phyloP scores from a whole-genome alignment of 2,113 vertebrate genomes.

The Toxotes jaculatrix region DNA sequence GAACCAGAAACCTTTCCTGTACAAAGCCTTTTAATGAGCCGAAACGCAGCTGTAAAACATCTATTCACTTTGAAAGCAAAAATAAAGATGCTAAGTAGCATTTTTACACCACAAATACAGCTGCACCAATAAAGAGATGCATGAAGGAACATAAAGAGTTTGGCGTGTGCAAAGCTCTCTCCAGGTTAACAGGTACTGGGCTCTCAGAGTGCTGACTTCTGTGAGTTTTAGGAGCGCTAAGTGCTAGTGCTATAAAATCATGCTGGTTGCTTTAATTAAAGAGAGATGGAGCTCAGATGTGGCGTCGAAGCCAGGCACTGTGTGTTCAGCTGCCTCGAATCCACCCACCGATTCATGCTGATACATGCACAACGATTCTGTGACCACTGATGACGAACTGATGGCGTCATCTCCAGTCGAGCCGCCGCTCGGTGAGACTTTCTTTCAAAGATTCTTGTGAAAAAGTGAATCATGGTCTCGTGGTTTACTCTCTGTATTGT shows the following conservation, averaged over 20 bases:
- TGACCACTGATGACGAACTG: not conserved
- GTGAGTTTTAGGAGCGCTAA: not conserved
- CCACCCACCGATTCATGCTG: not conserved
- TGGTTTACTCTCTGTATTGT: not conserved
- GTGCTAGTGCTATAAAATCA: constrained; percentile 10
- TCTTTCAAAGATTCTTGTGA: not conserved
- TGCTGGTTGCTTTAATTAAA: constrained; percentile 8
- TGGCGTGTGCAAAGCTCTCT: constrained; percentile 8
- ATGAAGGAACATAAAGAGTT: constrained; percentile 33
- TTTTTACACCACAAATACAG: constrained; percentile 37
- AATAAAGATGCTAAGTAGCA: constrained; percentile 42
- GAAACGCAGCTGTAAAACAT: constrained; percentile 29
- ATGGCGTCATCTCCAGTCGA: too few relatives aligned
- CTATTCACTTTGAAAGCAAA: constrained; percentile 28
- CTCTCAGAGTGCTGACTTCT: constrained; percentile 41
- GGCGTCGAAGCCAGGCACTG: not conserved
- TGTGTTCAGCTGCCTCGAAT: not conserved
- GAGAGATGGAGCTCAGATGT: constrained; percentile 35
- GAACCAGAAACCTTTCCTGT: constrained; percentile 13
- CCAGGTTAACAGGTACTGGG: constrained; percentile 1
- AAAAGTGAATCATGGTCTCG: not conserved
- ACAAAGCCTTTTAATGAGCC: constrained; percentile 39
- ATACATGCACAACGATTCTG: not conserved
- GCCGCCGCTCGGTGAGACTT: not conserved
- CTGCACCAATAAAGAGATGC: constrained; percentile 33